Conservation (phyloP, 2,797 vertebrate genomes). For the Taenioides sp. region DNA sequence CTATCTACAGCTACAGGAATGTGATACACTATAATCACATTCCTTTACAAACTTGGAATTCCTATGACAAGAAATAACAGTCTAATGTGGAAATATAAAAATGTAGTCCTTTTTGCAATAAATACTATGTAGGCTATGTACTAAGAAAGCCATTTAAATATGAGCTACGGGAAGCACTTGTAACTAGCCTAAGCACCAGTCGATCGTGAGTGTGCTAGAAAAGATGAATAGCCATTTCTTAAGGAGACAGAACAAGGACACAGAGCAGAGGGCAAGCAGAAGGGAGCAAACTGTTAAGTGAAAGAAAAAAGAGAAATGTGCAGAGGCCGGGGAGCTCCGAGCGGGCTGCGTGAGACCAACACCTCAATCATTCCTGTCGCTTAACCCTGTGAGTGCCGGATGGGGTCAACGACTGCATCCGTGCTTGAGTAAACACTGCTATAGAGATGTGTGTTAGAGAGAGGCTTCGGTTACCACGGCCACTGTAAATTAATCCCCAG, state of each 20-base stretch:
- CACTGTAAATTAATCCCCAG: conserved; percentile 65
- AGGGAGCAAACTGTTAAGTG: conserved; percentile 38
- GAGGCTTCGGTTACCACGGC: conserved; percentile 52
- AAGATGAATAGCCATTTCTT: conserved; percentile 9
- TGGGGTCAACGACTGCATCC: conserved; percentile 49
- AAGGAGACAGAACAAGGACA: conserved; percentile 28
- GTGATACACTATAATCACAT: too few relatives aligned
- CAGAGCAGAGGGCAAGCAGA: conserved; percentile 45
- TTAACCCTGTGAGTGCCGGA: conserved; percentile 56
- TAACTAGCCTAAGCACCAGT: background rate
- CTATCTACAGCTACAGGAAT: too few relatives aligned
- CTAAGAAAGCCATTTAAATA: background rate
- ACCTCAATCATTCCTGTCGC: conserved; percentile 69
- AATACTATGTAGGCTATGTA: too few relatives aligned
- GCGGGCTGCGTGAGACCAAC: conserved; percentile 61
- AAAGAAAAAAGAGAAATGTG: conserved; percentile 38
- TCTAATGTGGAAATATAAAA: too few relatives aligned
- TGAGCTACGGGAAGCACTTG: conserved; percentile 4
- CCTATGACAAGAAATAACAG: too few relatives aligned
- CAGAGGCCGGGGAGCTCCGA: conserved; percentile 38
- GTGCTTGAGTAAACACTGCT: conserved; percentile 41
- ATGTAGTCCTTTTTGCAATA: too few relatives aligned
- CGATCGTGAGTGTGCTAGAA: background rate
- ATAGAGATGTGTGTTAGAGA: conserved; percentile 28
- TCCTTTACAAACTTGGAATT: too few relatives aligned